Percentiles rank a stretch among this genome's conserved stretches.
phyloP scores from a whole-genome alignment of 2,113 vertebrate genomes.

The Thalassoma bifasciatum region DNA sequence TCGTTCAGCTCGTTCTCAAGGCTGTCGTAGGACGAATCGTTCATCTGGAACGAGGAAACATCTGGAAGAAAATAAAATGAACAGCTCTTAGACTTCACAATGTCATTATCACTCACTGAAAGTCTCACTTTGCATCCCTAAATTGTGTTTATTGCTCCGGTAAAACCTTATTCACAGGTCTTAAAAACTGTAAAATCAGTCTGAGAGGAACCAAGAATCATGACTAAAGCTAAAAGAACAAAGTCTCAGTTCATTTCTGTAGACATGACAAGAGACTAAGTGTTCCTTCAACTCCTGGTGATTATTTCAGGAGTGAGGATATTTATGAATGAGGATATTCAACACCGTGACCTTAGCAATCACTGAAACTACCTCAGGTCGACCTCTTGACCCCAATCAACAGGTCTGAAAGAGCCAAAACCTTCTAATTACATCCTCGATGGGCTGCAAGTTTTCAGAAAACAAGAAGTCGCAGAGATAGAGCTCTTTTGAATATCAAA shows the following conservation, averaged over 20 bases:
- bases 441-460: slow-evolving; percentile 1
- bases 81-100: not conserved
- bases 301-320: slow-evolving; percentile 34
- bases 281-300: slow-evolving; percentile 17
- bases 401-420: slow-evolving; percentile 9
- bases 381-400: slow-evolving; percentile 54
- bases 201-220: not conserved
- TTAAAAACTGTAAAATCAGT: not conserved
- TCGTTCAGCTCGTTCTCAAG: slow-evolving; percentile 93
- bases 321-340: slow-evolving; percentile 57
- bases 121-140: too few relatives aligned
- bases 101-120: too few relatives aligned
- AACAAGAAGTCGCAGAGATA: too few relatives aligned
- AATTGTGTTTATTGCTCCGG: too few relatives aligned
- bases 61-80: slow-evolving; percentile 73
- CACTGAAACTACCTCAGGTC: slow-evolving; percentile 52
- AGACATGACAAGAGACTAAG: slow-evolving; percentile 49
- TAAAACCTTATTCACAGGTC: not conserved
- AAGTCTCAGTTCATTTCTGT: slow-evolving; percentile 21
- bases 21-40: slow-evolving; percentile 94
- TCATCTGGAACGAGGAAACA: slow-evolving; percentile 89
- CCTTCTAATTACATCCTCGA: not conserved
- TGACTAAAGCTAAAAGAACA: slow-evolving; percentile 28
- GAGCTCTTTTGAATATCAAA: not conserved
- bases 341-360: slow-evolving; percentile 49